Evolutionary conservation across 2,113 vertebrate genomes (phyloP), one percentile per base, ranked within the genome.

Genomic region (Donacobius atricapilla): DNA sequence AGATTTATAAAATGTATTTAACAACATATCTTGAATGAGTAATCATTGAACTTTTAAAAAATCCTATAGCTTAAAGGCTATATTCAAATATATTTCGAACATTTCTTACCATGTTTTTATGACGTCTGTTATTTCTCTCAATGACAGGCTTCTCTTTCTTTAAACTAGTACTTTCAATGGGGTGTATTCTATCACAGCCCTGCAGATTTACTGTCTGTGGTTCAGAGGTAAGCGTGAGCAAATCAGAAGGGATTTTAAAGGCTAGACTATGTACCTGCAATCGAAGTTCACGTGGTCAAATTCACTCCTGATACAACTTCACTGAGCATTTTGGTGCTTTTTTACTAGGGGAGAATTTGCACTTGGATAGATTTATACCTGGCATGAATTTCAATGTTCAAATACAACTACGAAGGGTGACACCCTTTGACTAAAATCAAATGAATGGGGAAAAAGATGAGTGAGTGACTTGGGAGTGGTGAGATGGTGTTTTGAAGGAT

Each of bases 391-490:
- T 83, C 71, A 81, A 9, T 9, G 15, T 51, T 78, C 69, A 68
- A 64, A 58, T 51, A 56, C 68, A 68, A 9, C 47, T 83, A 27
- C 37, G 66, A 24, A 39, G 16, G 37, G 30, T 70, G 64, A 73
- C 6, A 39, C 20, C 6, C 35, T n/a, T 66, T 82, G 19, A 60
- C 68, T 73, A 14, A 81, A 88, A 50, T 60, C 24, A 77, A 75
- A 78, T 15, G 5, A 19, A 28, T 9, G 10, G 45, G 11, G 27
- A 17, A 64, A 60, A 47, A 33, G 10, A 28, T 17, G 31, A 21
- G 5, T 66, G 30, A 73, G 42, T 1, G 3, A 27, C 18, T 61
- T 1, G 0, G 27, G 7, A 17, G 13, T 12, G 60, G 35, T 3
- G 7, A 44, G n/a, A 18, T 63, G 40, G 15, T 64, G 53, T 51